phyloP scores from a whole-genome alignment of 2,888 invertebrate species.

The Junonia oenone region DNA sequence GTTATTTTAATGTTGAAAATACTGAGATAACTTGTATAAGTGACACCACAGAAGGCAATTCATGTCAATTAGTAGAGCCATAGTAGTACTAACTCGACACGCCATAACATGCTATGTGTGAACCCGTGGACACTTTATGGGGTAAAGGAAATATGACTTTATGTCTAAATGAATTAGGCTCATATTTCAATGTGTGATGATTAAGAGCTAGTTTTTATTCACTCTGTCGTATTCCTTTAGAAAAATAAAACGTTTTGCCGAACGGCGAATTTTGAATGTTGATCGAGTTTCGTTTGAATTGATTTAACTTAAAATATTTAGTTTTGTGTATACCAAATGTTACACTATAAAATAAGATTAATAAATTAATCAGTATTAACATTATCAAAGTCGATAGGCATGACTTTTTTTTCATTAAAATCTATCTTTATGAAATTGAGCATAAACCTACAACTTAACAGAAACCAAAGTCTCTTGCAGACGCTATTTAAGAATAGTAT shows the following conservation, averaged over 20 bases:
- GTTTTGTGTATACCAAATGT: too few relatives aligned
- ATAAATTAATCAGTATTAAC: too few relatives aligned
- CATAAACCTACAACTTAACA: too few relatives aligned
- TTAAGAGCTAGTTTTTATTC: not conserved
- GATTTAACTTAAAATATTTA: too few relatives aligned
- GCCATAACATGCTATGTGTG: constrained; percentile 10
- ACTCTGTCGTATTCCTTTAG: not conserved
- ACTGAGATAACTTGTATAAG: constrained; percentile 15
- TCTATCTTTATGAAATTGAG: too few relatives aligned
- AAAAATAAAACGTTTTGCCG: not conserved
- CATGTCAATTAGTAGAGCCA: constrained; percentile 26
- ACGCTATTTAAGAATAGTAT: too few relatives aligned
- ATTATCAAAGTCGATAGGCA: too few relatives aligned
- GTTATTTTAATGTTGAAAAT: constrained; percentile 12
- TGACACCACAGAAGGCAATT: constrained; percentile 22
- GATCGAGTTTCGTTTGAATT: too few relatives aligned
- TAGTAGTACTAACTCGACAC: constrained; percentile 11
- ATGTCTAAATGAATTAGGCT: not conserved
- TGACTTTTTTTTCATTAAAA: too few relatives aligned
- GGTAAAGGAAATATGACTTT: not conserved
- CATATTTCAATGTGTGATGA: not conserved
- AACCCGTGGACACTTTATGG: not conserved
- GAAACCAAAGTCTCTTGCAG: too few relatives aligned
- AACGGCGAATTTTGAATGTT: too few relatives aligned
- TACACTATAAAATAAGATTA: too few relatives aligned